phyloP scores from a whole-genome alignment of 2,113 vertebrate species.

The Cololabis saira region DNA sequence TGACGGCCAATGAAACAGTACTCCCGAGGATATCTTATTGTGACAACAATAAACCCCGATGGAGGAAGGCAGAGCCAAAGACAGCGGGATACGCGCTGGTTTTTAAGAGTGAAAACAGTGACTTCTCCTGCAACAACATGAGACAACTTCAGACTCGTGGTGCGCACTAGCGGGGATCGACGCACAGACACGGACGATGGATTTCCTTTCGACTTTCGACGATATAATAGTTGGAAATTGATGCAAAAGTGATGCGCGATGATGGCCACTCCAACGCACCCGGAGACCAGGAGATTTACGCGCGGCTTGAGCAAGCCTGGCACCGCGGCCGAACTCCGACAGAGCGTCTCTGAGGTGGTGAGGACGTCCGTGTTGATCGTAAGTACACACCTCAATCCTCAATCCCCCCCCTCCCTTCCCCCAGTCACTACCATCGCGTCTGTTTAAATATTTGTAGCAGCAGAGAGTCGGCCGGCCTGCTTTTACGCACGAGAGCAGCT shows the following conservation, averaged over 20 bases:
- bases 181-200: conserved; percentile 33
- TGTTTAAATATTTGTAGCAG: background rate
- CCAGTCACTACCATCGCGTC: no score
- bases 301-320: conserved; percentile 93
- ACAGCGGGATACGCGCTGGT: background rate
- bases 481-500: conserved; percentile 17
- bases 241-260: conserved; percentile 37
- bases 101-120: conserved; percentile 20
- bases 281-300: conserved; percentile 96
- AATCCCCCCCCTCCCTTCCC: background rate
- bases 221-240: conserved; percentile 14
- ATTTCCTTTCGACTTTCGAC: conserved; percentile 13
- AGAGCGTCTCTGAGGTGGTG: conserved; percentile 96
- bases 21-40: conserved; percentile 29
- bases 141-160: conserved; percentile 42
- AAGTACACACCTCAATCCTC: conserved; percentile 70
- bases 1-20: conserved; percentile 46
- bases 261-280: conserved; percentile 74
- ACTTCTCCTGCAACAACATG: conserved; percentile 45
- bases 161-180: conserved; percentile 31
- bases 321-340: conserved; percentile 94
- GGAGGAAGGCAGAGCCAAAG: background rate
- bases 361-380: conserved; percentile 92
- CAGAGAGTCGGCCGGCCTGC: background rate
- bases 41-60: conserved; percentile 30